phyloP scores from a whole-genome alignment of 2,888 invertebrate genomes.

The Cremastobaeus sp. region DNA sequence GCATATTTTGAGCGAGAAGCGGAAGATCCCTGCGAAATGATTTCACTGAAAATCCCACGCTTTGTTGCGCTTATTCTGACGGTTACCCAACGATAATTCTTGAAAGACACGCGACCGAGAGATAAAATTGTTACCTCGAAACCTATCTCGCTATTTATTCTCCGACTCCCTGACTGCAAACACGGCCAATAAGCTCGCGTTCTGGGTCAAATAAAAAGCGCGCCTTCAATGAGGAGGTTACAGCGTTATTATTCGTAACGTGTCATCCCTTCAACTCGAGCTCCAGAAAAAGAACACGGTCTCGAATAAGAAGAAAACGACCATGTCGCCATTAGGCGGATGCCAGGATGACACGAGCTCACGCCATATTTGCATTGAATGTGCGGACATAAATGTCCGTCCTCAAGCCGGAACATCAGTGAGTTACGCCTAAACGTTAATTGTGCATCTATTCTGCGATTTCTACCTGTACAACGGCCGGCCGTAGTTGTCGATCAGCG shows the following conservation, averaged over 20 bases:
- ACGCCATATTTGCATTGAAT: conserved; percentile 67
- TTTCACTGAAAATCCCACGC: too few relatives aligned
- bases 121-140: conserved; percentile 24
- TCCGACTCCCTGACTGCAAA: conserved; percentile 26
- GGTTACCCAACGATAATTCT: too few relatives aligned
- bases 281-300: conserved; percentile 34
- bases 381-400: conserved; percentile 66
- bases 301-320: conserved; percentile 51
- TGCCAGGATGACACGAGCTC: conserved; percentile 57
- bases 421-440: conserved; percentile 69
- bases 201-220: conserved; percentile 20
- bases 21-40: too few relatives aligned
- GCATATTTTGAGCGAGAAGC: too few relatives aligned
- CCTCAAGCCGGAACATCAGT: conserved; percentile 53
- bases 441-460: conserved; percentile 66
- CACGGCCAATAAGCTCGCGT: conserved; percentile 39
- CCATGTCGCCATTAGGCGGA: conserved; percentile 59
- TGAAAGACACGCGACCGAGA: conserved; percentile 30
- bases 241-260: conserved; percentile 48
- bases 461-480: conserved; percentile 57
- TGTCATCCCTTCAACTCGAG: conserved; percentile 41
- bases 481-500: conserved; percentile 63
- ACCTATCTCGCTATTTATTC: conserved; percentile 27
- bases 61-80: too few relatives aligned
- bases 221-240: conserved; percentile 44